A percentile compares a stretch with the other conserved stretches of the same genome.
Conservation (phyloP, 2,113 vertebrate species). For the Paraplagusia blochii region DNA sequence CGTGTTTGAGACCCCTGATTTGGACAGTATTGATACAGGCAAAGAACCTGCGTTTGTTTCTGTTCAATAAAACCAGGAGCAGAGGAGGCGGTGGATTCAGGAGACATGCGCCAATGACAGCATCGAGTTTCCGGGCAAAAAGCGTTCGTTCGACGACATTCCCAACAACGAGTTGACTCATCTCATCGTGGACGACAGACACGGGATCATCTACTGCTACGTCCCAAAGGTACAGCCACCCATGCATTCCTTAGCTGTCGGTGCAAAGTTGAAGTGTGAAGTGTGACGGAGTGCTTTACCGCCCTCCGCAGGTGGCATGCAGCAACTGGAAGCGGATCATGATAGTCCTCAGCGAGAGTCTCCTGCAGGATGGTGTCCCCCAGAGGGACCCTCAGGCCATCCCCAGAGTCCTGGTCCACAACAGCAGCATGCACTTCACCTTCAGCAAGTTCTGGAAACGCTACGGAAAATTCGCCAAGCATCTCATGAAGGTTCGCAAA, state of each 20-base stretch:
- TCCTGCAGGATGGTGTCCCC: conserved; percentile 82
- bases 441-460: conserved; percentile 98
- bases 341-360: conserved; percentile 92
- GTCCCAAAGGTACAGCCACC: conserved; percentile 82
- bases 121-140: conserved; percentile 86
- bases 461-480: conserved; percentile 90
- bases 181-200: conserved; percentile 94
- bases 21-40: too few relatives aligned
- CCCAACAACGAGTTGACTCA: conserved; percentile 95
- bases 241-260: neutral
- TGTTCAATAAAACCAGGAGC: conserved; percentile 68
- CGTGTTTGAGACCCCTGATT: too few relatives aligned
- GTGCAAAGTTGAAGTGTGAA: too few relatives aligned
- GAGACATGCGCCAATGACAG: conserved; percentile 84
- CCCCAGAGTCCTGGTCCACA: conserved; percentile 85
- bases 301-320: conserved; percentile 82
- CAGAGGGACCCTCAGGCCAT: conserved; percentile 88
- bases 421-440: conserved; percentile 90
- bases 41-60: neutral
- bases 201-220: conserved; percentile 96
- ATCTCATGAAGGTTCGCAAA: conserved; percentile 87
- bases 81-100: conserved; percentile 75
- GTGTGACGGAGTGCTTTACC: too few relatives aligned
- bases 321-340: conserved; percentile 98
- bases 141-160: conserved; percentile 93